Evolutionary conservation across 2,113 vertebrate species (phyloP).

Genomic region (Paratilapia polleni): DNA sequence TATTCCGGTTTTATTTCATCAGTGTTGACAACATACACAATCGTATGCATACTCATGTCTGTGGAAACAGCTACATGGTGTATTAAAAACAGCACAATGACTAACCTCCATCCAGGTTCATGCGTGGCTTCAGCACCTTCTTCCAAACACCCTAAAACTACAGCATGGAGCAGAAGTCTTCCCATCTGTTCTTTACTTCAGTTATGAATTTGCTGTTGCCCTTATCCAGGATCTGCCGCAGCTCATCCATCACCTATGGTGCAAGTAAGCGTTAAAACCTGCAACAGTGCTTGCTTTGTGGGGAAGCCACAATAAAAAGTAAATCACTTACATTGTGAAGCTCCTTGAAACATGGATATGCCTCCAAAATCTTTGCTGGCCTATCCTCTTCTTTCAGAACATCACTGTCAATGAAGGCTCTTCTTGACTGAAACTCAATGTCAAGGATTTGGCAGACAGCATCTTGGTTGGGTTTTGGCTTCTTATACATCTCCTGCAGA

Average conservation of each 20-base stretch:
- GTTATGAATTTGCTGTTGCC: not conserved
- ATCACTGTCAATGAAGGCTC: not conserved
- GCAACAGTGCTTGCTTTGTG: not conserved
- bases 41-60: not conserved
- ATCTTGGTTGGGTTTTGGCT: not conserved
- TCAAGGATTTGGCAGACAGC: not conserved
- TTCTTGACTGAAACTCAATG: not conserved
- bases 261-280: not conserved
- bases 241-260: not conserved
- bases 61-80: not conserved
- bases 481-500: not conserved
- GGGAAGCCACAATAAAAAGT: too few relatives aligned
- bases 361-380: not conserved
- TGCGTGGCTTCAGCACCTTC: not conserved
- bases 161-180: not conserved
- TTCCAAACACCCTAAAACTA: not conserved
- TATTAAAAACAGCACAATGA: not conserved
- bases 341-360: too few relatives aligned
- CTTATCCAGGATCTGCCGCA: not conserved
- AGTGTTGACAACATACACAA: not conserved
- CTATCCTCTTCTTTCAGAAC: not conserved
- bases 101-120: not conserved
- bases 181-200: not conserved
- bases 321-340: too few relatives aligned
- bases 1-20: not conserved